Evolutionary conservation across 2,113 vertebrate genomes (phyloP), one percentile per base, ranked within the genome.

Genomic region (Siniperca knerii): DNA sequence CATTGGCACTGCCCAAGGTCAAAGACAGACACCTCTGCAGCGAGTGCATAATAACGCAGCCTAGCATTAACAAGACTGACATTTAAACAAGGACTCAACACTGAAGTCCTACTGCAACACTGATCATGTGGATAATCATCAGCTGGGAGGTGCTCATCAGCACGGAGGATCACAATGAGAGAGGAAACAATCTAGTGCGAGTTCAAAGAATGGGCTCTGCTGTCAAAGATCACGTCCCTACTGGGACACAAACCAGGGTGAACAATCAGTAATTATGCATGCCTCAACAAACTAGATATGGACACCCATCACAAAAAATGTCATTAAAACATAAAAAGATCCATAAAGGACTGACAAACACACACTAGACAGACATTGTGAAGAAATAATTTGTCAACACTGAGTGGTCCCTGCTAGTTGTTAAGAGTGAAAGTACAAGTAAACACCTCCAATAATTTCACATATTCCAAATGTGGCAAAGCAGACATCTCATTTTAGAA

Each of bases 1-100:
- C 75, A 69, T 64, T 35, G 80, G 68, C 74, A 40, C 50, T 57
- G 84, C 89, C 85, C 85, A 87, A 88, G 91, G 92, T 93, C 65
- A 91, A 73, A 81, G 80, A 69, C 52, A 37, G 70, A 80, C 82
- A 76, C 82, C 86, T 67, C 81, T 4, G 23, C n/a, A 3, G 54
- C 9, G 9, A 77, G 55, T 0, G 60, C 48, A 13, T 65, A 61
- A 83, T 76, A 68, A 78, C 46, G 46, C 52, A 79, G 84, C 58
- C 72, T 8, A 46, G 61, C 82, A 87, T 92, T 93, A 93, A 92
- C 89, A 84, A 89, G 87, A 90, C 21, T 92, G 90, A 91, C 91
- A 94, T 94, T 93, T 89, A 82, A 90, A 93, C 83, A 50, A 40
- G 75, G 79, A 50, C 79, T 78, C 60, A 11, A 35, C 40, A 0